A percentile compares a stretch with the other conserved stretches of the same genome.
phyloP scores from a whole-genome alignment of 2,113 vertebrate genomes.

The Hippocampus comes region DNA sequence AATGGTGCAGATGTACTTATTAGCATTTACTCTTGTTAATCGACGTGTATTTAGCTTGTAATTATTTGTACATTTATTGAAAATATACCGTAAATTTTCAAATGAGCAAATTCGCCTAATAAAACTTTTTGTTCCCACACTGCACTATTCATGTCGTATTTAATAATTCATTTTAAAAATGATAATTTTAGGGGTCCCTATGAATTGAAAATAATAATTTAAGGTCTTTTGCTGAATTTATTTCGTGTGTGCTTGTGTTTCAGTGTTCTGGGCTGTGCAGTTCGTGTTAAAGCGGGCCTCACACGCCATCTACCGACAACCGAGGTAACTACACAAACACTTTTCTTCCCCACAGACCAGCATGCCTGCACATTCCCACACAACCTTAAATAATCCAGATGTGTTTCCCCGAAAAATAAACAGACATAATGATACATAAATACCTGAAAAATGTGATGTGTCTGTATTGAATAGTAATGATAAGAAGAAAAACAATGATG shows the following conservation, averaged over 20 bases:
- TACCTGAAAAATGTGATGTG: neutral
- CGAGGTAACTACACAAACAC: neutral
- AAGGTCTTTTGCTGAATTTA: neutral
- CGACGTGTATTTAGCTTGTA: no score
- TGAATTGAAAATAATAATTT: neutral
- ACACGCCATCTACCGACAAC: conserved; percentile 72
- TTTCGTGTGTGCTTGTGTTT: conserved; percentile 12
- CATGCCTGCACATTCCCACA: conserved; percentile 7
- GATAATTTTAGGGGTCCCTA: neutral
- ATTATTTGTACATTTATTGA: neutral
- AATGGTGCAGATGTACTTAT: neutral
- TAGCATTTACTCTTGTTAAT: neutral
- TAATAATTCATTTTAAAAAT: neutral
- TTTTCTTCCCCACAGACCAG: neutral
- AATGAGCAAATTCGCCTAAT: neutral
- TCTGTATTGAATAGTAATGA: neutral
- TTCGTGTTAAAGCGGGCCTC: conserved; percentile 50
- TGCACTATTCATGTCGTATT: neutral
- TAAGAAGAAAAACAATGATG: neutral
- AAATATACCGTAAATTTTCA: neutral
- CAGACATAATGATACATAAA: neutral
- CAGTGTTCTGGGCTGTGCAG: neutral
- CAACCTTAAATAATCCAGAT: neutral
- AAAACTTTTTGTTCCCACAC: neutral
- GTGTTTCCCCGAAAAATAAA: neutral